Base-by-base conservation (phyloP, 2,113 vertebrate genomes). In the Myrmecophaga tridactyla region DNA sequence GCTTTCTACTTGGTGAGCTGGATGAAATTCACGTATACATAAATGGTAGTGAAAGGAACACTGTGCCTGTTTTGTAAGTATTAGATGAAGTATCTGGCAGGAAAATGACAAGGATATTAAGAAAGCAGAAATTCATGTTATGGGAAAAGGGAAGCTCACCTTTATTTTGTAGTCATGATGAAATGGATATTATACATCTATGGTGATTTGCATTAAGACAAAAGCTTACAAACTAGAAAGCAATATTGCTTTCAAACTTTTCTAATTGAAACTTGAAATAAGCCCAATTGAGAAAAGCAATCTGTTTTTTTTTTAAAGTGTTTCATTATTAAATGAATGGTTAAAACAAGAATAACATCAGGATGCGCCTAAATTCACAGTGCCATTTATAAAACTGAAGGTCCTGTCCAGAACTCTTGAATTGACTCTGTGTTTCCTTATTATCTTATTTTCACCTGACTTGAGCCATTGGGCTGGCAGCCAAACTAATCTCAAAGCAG, bases 251-350 rank as follows among this genome's bases (percentile, higher is more conserved):
- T 89, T 93, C 78, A 84, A 84, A 43, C 43, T 81, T 82, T 51
- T 87, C 48, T 60, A 43, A 41, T 56, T 94, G 36, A 80, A 88
- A 27, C 13, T 48, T 92, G 36, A 88, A 36, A 69, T 73, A n/a
- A 60, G 53, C 13, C 85, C 94, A 90, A 78, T 39, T 46, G 58
- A 92, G 46, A 96, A 81, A 73, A 63, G 48, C 27, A 86, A 76
- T 69, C 21, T 39, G 21, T 80, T 95, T 80, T 92, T 85, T 51
- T 92, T 73, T 67, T 31, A 72, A 85, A 76, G 4, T 88, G 72
- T 95, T 94, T 94, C 51, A 92, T 69, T 69, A 94, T 95, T 82
- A 96, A 69, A 95, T 31, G 78, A 23, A 70, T 87, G 23, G 34
- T 83, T 67, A 73, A 62, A 89, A 43, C 53, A 56, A 85, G 70